Evolutionary conservation across 2,888 invertebrate species (phyloP).

Genomic region (Myopa testacea): DNA sequence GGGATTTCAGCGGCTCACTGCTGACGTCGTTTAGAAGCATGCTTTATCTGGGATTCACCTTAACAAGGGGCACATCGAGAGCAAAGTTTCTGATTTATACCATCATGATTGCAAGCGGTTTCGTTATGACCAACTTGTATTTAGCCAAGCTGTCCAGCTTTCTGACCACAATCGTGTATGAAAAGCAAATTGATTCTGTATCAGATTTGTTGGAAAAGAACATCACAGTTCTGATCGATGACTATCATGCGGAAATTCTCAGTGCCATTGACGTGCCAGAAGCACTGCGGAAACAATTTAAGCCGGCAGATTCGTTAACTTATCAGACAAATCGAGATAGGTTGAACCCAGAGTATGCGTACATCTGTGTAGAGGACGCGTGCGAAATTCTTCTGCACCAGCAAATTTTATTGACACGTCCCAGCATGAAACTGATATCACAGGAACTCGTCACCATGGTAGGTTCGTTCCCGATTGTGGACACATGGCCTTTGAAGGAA

Average conservation of each 20-base stretch:
- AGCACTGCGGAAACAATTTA: not conserved
- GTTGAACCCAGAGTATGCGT: constrained; percentile 44
- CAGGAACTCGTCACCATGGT: constrained; percentile 45
- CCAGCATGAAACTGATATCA: constrained; percentile 39
- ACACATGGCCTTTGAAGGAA: constrained; percentile 46
- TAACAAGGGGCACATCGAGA: too few relatives aligned
- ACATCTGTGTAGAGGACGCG: constrained; percentile 42
- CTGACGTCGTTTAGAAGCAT: constrained; percentile 25
- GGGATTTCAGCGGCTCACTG: constrained; percentile 27
- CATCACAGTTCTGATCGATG: constrained; percentile 19
- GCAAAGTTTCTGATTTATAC: not conserved
- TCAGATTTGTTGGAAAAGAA: constrained; percentile 24
- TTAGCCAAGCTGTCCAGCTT: constrained; percentile 32
- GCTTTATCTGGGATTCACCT: constrained; percentile 23
- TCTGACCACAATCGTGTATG: constrained; percentile 31
- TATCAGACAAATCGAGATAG: constrained; percentile 33
- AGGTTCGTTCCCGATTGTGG: not conserved
- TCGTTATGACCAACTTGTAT: constrained; percentile 34
- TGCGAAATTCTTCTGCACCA: constrained; percentile 50
- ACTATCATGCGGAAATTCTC: not conserved
- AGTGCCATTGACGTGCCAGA: too few relatives aligned
- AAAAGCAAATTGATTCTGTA: constrained; percentile 28
- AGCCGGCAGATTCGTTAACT: too few relatives aligned
- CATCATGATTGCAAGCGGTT: constrained; percentile 25
- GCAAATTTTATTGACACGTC: constrained; percentile 48